A percentile compares a stretch with the other conserved stretches of the same genome.
Evolutionary conservation across 2,113 vertebrate genomes (phyloP).

Genomic region (Corythaixoides concolor): DNA sequence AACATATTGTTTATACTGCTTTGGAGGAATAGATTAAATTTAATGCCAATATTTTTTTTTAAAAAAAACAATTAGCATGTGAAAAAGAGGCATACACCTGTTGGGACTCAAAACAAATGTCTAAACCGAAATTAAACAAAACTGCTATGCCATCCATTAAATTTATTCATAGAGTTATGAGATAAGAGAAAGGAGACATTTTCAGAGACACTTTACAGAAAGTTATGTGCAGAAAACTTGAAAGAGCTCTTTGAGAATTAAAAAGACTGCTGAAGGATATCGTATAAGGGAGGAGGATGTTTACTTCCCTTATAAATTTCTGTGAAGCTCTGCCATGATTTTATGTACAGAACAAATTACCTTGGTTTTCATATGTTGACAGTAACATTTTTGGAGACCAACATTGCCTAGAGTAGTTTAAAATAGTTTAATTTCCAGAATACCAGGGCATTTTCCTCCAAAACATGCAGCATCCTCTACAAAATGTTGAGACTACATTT

Average conservation of each 20-base stretch:
- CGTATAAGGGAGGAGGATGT: background rate
- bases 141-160: background rate
- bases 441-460: background rate
- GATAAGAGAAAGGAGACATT: background rate
- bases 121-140: background rate
- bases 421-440: background rate
- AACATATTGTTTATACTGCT: background rate
- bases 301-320: background rate
- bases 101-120: background rate
- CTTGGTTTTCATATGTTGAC: background rate
- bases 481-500: background rate
- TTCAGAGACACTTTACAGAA: background rate
- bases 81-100: background rate
- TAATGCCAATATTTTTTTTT: too few species aligned
- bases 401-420: background rate
- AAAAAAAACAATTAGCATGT: background rate
- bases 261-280: background rate
- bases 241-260: background rate
- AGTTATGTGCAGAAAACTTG: background rate
- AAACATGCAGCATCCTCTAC: background rate
- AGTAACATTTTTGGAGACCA: background rate
- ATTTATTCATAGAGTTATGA: background rate
- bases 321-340: background rate
- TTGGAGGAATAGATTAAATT: background rate
- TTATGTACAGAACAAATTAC: conserved; percentile 20